phyloP scores from a whole-genome alignment of 1,140 invertebrate genomes.

The Maniola jurtina region DNA sequence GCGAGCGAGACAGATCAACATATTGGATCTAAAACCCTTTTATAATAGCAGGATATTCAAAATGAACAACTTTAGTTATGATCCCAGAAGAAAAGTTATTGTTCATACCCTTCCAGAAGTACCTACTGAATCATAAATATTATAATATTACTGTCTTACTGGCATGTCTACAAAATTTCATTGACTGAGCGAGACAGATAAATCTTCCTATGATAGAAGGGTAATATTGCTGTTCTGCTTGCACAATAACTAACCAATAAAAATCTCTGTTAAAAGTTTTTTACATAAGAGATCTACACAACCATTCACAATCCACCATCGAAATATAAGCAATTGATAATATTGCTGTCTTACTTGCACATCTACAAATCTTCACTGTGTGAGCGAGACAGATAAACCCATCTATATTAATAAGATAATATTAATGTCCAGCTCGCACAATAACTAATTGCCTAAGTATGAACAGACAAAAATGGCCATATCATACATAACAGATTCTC shows the following conservation, averaged over 20 bases:
- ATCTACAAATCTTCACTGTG: neutral
- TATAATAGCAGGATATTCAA: slow-evolving; percentile 95
- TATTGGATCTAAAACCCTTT: slow-evolving; percentile 93
- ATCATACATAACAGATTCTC: too few relatives aligned
- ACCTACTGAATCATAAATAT: slow-evolving; percentile 28
- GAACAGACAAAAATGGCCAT: too few relatives aligned
- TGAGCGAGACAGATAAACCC: too few relatives aligned
- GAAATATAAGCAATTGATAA: slow-evolving; percentile 81
- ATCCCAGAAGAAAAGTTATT: slow-evolving; percentile 90
- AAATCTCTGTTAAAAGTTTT: too few relatives aligned
- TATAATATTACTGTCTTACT: neutral
- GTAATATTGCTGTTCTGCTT: too few relatives aligned
- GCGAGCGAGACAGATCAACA: slow-evolving; percentile 95
- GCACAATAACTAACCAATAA: too few relatives aligned
- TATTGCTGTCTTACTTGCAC: neutral
- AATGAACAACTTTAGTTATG: slow-evolving; percentile 93
- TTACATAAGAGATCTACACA: slow-evolving; percentile 92
- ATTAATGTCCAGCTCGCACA: too few relatives aligned
- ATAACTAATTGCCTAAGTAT: too few relatives aligned
- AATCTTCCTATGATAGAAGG: too few relatives aligned
- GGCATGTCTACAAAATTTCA: neutral
- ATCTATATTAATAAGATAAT: too few relatives aligned
- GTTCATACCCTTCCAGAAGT: slow-evolving; percentile 87
- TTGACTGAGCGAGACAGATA: too few relatives aligned
- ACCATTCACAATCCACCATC: slow-evolving; percentile 85